Conservation (phyloP, 1,140 invertebrate genomes). For the Aplysia californica region DNA sequence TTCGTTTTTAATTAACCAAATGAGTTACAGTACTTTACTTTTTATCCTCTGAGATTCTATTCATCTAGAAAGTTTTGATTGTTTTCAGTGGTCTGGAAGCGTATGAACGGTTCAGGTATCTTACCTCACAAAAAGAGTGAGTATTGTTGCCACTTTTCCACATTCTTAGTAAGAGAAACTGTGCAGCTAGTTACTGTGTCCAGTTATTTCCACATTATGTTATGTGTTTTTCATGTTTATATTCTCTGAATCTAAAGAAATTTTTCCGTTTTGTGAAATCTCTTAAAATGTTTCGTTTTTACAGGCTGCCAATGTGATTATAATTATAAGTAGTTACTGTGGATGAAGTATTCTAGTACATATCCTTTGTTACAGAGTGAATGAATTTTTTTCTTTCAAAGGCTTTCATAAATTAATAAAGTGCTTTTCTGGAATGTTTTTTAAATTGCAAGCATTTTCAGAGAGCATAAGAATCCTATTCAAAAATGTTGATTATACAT, state of each 20-base stretch:
- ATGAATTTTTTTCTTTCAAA: too few relatives aligned
- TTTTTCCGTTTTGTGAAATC: not conserved
- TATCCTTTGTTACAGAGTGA: too few relatives aligned
- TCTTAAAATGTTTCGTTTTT: not conserved
- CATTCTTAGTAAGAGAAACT: not conserved
- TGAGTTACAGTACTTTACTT: too few relatives aligned
- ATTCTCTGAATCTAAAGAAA: not conserved
- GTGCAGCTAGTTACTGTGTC: not conserved
- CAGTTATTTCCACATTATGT: not conserved
- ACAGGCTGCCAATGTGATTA: too few relatives aligned
- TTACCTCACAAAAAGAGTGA: slow-evolving; percentile 20
- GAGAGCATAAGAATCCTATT: too few relatives aligned
- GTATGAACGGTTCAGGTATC: slow-evolving; percentile 19
- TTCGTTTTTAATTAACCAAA: too few relatives aligned
- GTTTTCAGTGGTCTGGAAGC: slow-evolving; percentile 15
- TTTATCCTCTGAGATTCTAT: not conserved
- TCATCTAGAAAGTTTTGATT: not conserved
- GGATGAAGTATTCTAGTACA: too few relatives aligned
- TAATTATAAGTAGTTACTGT: too few relatives aligned
- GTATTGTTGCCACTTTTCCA: not conserved
- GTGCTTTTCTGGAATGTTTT: too few relatives aligned
- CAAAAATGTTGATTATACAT: too few relatives aligned
- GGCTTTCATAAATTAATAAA: too few relatives aligned
- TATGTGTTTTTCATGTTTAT: not conserved
- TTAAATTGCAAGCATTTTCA: too few relatives aligned